These are phyloP conservation scores for Buathra laborator DNA, from an alignment of 2,888 invertebrate species.

Conservation along the genomic window DNA sequence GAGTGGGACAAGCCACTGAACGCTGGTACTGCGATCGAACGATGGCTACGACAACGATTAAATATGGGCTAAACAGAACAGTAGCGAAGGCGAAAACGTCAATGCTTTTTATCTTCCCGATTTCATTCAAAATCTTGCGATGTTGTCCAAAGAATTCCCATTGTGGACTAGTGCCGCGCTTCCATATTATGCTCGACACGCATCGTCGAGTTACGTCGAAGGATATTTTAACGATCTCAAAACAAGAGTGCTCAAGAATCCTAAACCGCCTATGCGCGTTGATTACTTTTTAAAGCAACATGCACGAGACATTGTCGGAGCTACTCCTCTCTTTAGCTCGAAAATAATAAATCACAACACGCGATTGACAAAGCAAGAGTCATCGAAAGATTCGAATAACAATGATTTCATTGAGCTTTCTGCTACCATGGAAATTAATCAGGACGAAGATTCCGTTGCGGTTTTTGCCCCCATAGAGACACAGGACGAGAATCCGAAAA, in stretches of 20 bases:
- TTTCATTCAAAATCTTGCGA: slow-evolving; percentile 13
- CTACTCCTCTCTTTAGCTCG: background rate
- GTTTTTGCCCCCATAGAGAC: no score
- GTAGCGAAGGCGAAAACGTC: background rate
- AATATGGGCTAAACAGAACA: background rate
- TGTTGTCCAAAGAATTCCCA: slow-evolving; percentile 50
- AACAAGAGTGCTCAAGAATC: slow-evolving; percentile 25
- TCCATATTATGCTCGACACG: slow-evolving; percentile 31
- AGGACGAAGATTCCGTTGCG: no score
- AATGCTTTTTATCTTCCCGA: slow-evolving; percentile 44
- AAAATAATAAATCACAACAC: background rate
- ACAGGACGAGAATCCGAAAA: no score
- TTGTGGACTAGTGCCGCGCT: slow-evolving; percentile 43
- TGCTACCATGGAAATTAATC: no score
- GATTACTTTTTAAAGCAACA: slow-evolving; percentile 42
- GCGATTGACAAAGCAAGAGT: background rate
- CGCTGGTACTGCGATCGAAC: background rate
- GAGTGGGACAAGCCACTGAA: slow-evolving; percentile 3
- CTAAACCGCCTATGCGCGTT: slow-evolving; percentile 26
- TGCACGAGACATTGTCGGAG: slow-evolving; percentile 12
- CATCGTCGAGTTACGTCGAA: slow-evolving; percentile 50
- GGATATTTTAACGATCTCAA: slow-evolving; percentile 50
- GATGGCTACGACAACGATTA: background rate
- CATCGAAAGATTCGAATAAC: no score
- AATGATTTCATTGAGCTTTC: no score